Evolutionary conservation across 2,888 invertebrate species (phyloP).

Genomic region (Neoitamus cyanurus): DNA sequence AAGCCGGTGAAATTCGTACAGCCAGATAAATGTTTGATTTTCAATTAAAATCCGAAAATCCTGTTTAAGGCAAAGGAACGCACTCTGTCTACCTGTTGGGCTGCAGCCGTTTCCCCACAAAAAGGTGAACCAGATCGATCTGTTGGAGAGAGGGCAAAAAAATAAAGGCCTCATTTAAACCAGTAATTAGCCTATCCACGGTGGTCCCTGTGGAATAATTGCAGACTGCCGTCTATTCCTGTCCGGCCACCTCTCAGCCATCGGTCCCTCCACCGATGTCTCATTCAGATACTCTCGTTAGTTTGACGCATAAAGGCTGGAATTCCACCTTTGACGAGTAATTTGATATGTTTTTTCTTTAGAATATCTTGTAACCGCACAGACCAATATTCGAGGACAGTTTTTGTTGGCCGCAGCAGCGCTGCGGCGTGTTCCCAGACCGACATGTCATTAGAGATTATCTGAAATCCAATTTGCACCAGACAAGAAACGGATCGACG

Average conservation of each 20-base stretch:
- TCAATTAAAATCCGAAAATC: constrained; percentile 32
- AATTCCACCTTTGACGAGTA: constrained; percentile 12
- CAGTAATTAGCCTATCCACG: constrained; percentile 32
- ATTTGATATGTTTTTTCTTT: constrained; percentile 35
- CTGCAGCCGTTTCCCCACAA: neutral
- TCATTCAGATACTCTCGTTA: constrained; percentile 24
- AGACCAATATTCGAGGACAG: constrained; percentile 31
- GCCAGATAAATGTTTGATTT: constrained; percentile 19
- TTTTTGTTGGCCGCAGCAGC: constrained; percentile 8
- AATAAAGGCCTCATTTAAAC: neutral
- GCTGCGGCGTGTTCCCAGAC: neutral
- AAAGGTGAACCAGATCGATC: constrained; percentile 29
- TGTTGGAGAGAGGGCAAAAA: constrained; percentile 14
- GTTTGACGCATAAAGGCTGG: neutral
- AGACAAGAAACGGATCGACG: neutral
- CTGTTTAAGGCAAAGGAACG: neutral
- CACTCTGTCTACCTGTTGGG: constrained; percentile 22
- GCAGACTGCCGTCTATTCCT: constrained; percentile 8
- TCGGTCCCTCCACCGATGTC: constrained; percentile 21
- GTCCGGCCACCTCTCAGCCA: neutral
- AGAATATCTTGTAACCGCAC: constrained; percentile 19
- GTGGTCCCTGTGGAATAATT: constrained; percentile 36
- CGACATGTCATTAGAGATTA: constrained; percentile 43
- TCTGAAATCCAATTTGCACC: constrained; percentile 42
- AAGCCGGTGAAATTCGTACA: neutral